Conservation (phyloP, 1,140 invertebrate genomes). For the Dendroctonus ponderosae region DNA sequence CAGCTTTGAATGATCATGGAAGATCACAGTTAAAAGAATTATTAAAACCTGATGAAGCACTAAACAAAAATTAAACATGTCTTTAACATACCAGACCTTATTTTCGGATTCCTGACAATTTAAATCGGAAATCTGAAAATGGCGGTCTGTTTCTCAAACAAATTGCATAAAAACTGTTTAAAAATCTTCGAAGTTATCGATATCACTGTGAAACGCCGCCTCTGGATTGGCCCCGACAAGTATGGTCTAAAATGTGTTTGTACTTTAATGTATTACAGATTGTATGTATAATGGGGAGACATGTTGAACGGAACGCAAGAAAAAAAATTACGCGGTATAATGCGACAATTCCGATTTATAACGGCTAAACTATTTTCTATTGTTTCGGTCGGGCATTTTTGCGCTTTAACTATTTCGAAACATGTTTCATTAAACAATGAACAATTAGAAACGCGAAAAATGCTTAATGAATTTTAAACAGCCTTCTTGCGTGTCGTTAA, state of each 20-base stretch:
- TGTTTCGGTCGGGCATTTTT: constrained; percentile 15
- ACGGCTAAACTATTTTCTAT: constrained; percentile 29
- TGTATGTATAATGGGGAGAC: constrained; percentile 29
- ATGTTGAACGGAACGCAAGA: not conserved
- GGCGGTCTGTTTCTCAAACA: no score
- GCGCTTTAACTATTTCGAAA: constrained; percentile 9
- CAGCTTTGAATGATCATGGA: no score
- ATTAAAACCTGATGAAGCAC: no score
- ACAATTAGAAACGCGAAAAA: constrained; percentile 18
- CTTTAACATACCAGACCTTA: no score
- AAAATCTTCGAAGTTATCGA: no score
- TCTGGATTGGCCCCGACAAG: not conserved
- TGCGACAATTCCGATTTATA: constrained; percentile 29
- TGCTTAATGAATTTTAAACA: constrained; percentile 20
- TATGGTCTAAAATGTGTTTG: constrained; percentile 19
- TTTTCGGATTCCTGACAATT: no score
- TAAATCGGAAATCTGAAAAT: no score
- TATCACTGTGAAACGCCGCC: no score
- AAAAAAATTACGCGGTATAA: constrained; percentile 27
- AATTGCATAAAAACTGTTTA: no score
- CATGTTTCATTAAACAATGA: constrained; percentile 21
- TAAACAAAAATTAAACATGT: no score
- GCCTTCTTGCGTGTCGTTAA: constrained; percentile 8
- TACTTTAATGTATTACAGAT: constrained; percentile 30
- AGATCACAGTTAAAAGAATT: no score